phyloP scores from a whole-genome alignment of 2,797 vertebrate species.

The Fringilla coelebs region DNA sequence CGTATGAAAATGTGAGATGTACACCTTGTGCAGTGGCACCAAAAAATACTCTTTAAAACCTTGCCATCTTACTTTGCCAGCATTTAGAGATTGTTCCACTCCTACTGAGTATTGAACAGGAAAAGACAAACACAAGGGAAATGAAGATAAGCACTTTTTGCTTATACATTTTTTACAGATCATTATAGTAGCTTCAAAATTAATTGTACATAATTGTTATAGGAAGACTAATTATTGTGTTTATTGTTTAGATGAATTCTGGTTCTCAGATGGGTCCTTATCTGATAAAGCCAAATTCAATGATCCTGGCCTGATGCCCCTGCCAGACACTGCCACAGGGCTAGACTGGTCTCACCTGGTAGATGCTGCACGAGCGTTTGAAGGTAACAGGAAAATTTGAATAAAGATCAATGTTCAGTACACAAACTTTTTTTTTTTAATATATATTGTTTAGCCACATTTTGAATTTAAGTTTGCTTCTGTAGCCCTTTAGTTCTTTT shows the following conservation, averaged over 20 bases:
- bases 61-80: not conserved
- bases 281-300: conserved; percentile 93
- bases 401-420: conserved; percentile 43
- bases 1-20: not conserved
- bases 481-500: not conserved
- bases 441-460: not conserved
- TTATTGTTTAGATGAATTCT: conserved; percentile 89
- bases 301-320: conserved; percentile 95
- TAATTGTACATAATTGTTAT: not conserved
- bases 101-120: not conserved
- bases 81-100: not conserved
- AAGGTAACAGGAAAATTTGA: conserved; percentile 86
- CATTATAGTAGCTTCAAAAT: conserved; percentile 10
- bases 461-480: not conserved
- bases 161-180: not conserved
- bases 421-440: not conserved
- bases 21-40: not conserved
- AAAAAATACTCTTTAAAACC: not conserved
- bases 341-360: conserved; percentile 97
- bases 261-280: conserved; percentile 96
- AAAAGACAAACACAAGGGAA: not conserved
- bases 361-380: conserved; percentile 93
- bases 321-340: conserved; percentile 90
- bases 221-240: conserved; percentile 67
- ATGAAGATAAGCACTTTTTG: not conserved